Conservation (phyloP, 92 coral and sea anemone genomes). For the Galaxea fascicularis region DNA sequence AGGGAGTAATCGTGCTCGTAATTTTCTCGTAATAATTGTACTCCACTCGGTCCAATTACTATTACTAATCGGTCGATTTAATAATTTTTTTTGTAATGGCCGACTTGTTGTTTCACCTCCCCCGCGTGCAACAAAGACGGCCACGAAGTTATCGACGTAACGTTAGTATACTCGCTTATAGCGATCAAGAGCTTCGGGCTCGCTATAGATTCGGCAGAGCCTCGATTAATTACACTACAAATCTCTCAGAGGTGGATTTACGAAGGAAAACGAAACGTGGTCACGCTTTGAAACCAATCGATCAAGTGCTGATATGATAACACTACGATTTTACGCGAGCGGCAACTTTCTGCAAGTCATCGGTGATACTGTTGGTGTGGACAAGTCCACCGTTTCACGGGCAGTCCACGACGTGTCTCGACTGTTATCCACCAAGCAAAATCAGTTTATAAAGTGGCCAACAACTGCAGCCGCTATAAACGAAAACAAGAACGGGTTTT, state of each 20-base stretch:
- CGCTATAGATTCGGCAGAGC: conserved; percentile 37
- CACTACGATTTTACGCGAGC: too few species aligned
- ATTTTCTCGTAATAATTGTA: too few species aligned
- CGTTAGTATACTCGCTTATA: too few species aligned
- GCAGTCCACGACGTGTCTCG: too few species aligned
- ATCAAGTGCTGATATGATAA: conserved; percentile 26
- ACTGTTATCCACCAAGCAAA: conserved; percentile 18
- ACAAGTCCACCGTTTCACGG: too few species aligned
- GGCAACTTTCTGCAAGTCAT: too few species aligned
- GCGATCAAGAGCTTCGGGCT: conserved; percentile 30
- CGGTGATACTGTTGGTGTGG: too few species aligned
- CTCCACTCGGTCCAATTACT: too few species aligned
- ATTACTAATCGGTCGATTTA: conserved; percentile 3
- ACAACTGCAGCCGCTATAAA: not conserved
- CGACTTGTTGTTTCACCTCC: conserved; percentile 17
- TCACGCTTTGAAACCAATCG: conserved; percentile 18
- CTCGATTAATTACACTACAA: conserved; percentile 26
- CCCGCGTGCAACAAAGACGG: conserved; percentile 22
- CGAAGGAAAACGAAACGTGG: conserved; percentile 39
- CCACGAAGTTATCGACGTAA: conserved; percentile 33
- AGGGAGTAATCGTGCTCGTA: too few species aligned
- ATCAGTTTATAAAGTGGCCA: not conserved
- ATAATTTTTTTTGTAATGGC: conserved; percentile 5
- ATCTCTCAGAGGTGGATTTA: too few species aligned
- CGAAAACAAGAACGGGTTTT: conserved; percentile 23